Evolutionary conservation across 2,888 invertebrate species (phyloP).

Genomic region (Panzeria rudis): DNA sequence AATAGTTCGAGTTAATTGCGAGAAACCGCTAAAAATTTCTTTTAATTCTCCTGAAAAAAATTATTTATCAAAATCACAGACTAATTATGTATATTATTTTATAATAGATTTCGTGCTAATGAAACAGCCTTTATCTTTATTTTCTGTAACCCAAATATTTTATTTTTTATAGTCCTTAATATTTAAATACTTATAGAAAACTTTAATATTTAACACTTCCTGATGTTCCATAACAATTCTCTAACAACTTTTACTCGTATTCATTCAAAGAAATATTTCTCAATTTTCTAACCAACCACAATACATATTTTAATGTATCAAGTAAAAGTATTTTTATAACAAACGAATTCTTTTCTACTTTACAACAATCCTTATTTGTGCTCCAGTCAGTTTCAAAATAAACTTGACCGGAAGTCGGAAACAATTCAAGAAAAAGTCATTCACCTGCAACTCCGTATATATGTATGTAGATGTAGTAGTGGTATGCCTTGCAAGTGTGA

Average conservation of each 20-base stretch:
- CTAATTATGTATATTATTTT: background rate
- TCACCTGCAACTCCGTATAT: constrained; percentile 77
- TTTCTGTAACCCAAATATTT: constrained; percentile 5
- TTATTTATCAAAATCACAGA: no score
- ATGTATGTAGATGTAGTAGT: background rate
- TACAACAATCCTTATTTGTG: constrained; percentile 45
- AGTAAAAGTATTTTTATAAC: constrained; percentile 16
- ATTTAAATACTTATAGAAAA: background rate
- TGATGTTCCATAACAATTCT: background rate
- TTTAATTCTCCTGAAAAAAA: no score
- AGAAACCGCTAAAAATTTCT: no score
- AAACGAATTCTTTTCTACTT: constrained; percentile 31
- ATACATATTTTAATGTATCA: background rate
- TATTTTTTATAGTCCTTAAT: background rate
- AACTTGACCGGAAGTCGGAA: constrained; percentile 82
- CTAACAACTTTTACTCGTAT: background rate
- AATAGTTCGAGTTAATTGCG: no score
- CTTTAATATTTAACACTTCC: constrained; percentile 14
- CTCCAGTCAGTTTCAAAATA: constrained; percentile 55
- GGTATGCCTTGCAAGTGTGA: background rate
- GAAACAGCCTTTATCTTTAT: background rate
- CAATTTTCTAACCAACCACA: background rate
- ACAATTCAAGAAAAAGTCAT: constrained; percentile 80
- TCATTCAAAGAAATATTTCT: background rate
- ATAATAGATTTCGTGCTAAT: background rate